Percentiles rank a stretch among this genome's conserved stretches.
phyloP scores from a whole-genome alignment of 2,797 vertebrate genomes.

The Chiroxiphia lanceolata region DNA sequence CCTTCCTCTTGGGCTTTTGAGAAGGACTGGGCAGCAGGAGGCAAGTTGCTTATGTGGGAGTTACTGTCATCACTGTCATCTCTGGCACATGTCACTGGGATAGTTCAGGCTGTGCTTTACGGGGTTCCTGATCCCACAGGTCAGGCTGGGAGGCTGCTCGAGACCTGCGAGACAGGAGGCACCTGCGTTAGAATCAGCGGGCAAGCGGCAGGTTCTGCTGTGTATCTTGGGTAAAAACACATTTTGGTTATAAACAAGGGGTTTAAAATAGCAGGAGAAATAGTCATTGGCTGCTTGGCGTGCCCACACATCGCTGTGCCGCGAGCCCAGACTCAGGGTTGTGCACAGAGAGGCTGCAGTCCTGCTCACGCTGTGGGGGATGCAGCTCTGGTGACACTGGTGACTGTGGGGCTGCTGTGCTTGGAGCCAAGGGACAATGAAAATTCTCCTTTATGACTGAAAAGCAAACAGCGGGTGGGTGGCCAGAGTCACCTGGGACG shows the following conservation, averaged over 20 bases:
- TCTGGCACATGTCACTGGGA: not conserved
- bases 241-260: not conserved
- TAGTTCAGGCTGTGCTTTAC: not conserved
- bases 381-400: not conserved
- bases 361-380: not conserved
- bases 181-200: not conserved
- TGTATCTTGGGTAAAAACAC: not conserved
- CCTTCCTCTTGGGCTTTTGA: conserved; percentile 31
- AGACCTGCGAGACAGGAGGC: not conserved
- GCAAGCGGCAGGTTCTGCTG: not conserved
- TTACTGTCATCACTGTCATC: not conserved
- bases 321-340: not conserved
- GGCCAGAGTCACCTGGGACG: accelerated
- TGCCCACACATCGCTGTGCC: not conserved
- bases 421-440: not conserved
- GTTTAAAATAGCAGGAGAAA: conserved; percentile 28
- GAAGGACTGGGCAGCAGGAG: conserved; percentile 19
- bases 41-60: conserved; percentile 15
- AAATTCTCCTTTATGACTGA: not conserved
- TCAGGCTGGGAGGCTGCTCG: not conserved
- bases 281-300: not conserved
- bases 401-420: accelerated
- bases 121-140: not conserved
- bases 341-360: not conserved
- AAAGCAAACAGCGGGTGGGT: accelerated